Evolutionary conservation across 2,797 vertebrate genomes (phyloP), one percentile per base, ranked within the genome.

Genomic region (Percopsis omiscomaycus): DNA sequence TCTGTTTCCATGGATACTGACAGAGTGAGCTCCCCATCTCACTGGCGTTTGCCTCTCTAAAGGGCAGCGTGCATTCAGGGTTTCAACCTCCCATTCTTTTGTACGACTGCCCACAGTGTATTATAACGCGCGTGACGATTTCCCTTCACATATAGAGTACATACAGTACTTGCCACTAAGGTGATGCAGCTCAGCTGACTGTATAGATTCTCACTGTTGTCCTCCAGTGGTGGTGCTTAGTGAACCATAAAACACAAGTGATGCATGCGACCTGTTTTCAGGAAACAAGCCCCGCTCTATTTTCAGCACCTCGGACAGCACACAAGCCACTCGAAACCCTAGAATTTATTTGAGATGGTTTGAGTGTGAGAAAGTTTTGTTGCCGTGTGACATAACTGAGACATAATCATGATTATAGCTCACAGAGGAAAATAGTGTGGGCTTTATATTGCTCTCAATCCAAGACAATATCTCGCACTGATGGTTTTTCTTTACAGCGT

Each of bases 1-100:
- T 87, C 85, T 86, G 93, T 93, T 93, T 86, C 92, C 91, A 93
- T 93, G 91, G 92, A 88, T 91, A 94, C 92, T 62, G 77, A 86
- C 89, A 91, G 77, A 82, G 88, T 87, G 82, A 55, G 73, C 88
- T 91, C 89, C 85, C 82, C 89, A 84, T 91, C 86, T 88, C 82
- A 10, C 66, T 64, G 59, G 89, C 86, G 89, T 92, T 91, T 92
- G 84, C 84, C 81, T 92, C 89, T 90, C 81, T 82, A 91, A 93
- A 93, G 91, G 91, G 87, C 89, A 92, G 73, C 11, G 64, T 86
- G 82, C 86, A 79, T 84, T 89, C 78, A 55, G 66, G 84, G 75
- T 88, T 89, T 85, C 78, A 84, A 82, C 74, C 80, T 79, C 61
- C 16, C 8, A 8, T 42, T 42, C 73, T 81, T 84, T 70, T 70